phyloP scores from a whole-genome alignment of 2,113 vertebrate species.

The Sturnira hondurensis region DNA sequence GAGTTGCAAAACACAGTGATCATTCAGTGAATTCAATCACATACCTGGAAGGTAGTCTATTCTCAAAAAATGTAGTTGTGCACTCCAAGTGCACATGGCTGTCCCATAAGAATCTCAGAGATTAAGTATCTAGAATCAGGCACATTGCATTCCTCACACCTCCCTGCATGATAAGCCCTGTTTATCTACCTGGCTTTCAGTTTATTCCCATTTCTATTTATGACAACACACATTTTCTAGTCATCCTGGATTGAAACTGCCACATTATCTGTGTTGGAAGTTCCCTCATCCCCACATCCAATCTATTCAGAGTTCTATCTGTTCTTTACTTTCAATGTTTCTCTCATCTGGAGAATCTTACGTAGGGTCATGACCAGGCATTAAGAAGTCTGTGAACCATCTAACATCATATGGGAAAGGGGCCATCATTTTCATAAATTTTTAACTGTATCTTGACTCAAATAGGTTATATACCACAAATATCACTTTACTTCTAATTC shows the following conservation, averaged over 20 bases:
- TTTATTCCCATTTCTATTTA: background rate
- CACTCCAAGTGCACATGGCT: no score
- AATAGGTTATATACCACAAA: background rate
- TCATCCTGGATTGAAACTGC: background rate
- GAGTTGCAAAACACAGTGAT: background rate
- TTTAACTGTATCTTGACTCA: background rate
- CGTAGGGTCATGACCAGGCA: background rate
- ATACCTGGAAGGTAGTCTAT: background rate
- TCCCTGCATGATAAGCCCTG: background rate
- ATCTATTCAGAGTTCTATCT: background rate
- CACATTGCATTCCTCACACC: background rate
- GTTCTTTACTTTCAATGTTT: background rate
- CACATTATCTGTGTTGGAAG: background rate
- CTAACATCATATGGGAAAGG: background rate
- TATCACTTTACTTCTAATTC: background rate
- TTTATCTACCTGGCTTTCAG: background rate
- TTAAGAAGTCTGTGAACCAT: background rate
- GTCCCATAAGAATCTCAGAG: background rate
- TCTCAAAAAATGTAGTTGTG: background rate
- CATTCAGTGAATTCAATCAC: background rate
- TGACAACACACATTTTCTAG: background rate
- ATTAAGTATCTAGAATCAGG: background rate
- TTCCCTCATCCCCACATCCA: background rate
- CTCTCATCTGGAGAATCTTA: background rate
- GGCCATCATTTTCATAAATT: background rate